Evolutionary conservation across 1,140 invertebrate species (phyloP), one percentile per base, ranked within the genome.

Genomic region (Dreissena rostriformis): DNA sequence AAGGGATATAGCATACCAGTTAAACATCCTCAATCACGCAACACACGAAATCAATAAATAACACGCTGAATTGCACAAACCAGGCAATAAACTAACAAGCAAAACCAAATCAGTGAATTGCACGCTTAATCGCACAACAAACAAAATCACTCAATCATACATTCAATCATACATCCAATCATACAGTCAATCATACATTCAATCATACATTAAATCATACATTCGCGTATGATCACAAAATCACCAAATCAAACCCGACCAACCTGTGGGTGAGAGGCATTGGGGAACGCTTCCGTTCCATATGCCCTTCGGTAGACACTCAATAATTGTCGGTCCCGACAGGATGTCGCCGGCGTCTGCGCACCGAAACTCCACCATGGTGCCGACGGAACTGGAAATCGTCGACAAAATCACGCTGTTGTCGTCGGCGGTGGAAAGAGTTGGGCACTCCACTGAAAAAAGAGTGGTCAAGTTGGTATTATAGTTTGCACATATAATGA

Each of bases 221-320:
- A n/a, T 7, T 22, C n/a, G n/a, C n/a, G 8, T 7, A 24, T 24
- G 65, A 15, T 4, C 29, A 28, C 24, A 28, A 7, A 28, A 28
- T 7, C 14, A 26, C 7, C 28, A n/a, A 66, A 66, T 7, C n/a
- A 22, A 11, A n/a, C 10, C 28, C n/a, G n/a, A n/a, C 26, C 17
- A 2, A 72, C 15, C 28, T n/a, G 22, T 14, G 29, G 49, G 29
- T 26, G 24, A 17, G 5, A 71, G 28, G 61, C 77, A 80, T 14
- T 53, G 57, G 10, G 77, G 77, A n/a, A 80, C n/a, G 49, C 28
- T 29, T 28, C 53, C 77, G 53, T 80, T 80, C 77, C 77, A 80
- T 71, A n/a, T 80, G 17, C 77, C 77, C 10, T 17, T 12, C 26
- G 66, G n/a, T 1, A 53, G 29, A 53, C 77, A 80, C 49, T 17